Evolutionary conservation across 2,113 vertebrate genomes (phyloP).

Genomic region (Cairina moschata): DNA sequence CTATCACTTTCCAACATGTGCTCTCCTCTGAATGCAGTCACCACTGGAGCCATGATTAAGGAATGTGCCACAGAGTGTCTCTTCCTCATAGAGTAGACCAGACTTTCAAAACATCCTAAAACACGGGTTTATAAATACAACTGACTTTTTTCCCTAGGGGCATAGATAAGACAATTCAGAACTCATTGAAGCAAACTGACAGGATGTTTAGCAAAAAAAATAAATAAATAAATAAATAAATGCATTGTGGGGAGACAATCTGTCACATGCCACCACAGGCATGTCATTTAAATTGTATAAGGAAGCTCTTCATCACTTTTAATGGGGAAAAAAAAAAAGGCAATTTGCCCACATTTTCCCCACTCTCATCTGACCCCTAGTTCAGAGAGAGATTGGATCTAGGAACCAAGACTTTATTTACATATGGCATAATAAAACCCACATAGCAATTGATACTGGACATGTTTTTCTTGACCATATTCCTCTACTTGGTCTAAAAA

Average conservation of each 20-base stretch:
- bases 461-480: not conserved
- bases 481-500: not conserved
- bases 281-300: constrained; percentile 21
- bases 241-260: not conserved
- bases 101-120: constrained; percentile 11
- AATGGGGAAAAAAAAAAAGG: not conserved
- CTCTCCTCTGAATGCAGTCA: not conserved
- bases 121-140: not conserved
- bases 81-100: not conserved
- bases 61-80: not conserved
- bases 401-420: not conserved
- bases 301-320: constrained; percentile 42
- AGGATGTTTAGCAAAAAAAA: constrained; percentile 50
- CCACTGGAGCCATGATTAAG: not conserved
- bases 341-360: not conserved
- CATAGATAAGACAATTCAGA: constrained; percentile 42
- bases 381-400: not conserved
- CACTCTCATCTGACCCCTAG: not conserved
- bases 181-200: not conserved
- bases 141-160: constrained; percentile 26
- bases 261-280: not conserved
- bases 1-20: not conserved
- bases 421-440: not conserved
- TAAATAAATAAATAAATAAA: no score
- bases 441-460: not conserved